Evolutionary conservation across 2,797 vertebrate genomes (phyloP), one percentile per base, ranked within the genome.

Genomic region (Gymnothorax reevesii): DNA sequence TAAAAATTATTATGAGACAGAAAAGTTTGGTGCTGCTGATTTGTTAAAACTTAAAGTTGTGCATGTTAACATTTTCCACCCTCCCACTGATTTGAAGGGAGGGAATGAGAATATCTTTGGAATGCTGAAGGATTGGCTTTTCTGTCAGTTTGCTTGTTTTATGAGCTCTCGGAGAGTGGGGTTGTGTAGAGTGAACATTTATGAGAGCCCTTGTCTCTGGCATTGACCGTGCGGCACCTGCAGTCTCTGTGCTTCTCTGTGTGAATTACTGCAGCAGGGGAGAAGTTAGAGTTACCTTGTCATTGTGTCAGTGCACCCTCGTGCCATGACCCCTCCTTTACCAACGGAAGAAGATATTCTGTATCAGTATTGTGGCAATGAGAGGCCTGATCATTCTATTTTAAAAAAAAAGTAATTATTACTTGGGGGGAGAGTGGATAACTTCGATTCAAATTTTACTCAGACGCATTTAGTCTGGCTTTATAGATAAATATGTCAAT

Each of bases 91-190:
- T n/a, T 64, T 9, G n/a, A 66, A 54, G 83, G 49, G 42, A 69
- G 49, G 55, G n/a, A 69, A 71, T 13, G 52, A 15, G 54, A 25
- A 55, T 71, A 85, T 57, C 69, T 54, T 8, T 71, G 84, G 84
- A 85, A 85, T 85, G 84, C 52, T 57, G 66, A 57, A 54, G 66
- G 84, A 57, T 52, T 85, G 66, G 52, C 64, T 33, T 71, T 71
- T 13, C 52, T 71, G 66, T 25, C 33, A 55, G 64, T 15, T 55
- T 55, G 52, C 7, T 42, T 75, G 25, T 71, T 27, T 42, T 55
- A 57, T 85, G 69, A n/a, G 64, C 57, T 55, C 17, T n/a, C 57
- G 64, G 66, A 75, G 13, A 73, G 25, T 25, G 8, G 64, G 25
- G 8, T 55, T 15, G 15, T n/a, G 33, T 85, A 25, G 20, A 57